Base-by-base conservation (phyloP, 2,113 vertebrate genomes). In the Protomyctophum bolini region DNA sequence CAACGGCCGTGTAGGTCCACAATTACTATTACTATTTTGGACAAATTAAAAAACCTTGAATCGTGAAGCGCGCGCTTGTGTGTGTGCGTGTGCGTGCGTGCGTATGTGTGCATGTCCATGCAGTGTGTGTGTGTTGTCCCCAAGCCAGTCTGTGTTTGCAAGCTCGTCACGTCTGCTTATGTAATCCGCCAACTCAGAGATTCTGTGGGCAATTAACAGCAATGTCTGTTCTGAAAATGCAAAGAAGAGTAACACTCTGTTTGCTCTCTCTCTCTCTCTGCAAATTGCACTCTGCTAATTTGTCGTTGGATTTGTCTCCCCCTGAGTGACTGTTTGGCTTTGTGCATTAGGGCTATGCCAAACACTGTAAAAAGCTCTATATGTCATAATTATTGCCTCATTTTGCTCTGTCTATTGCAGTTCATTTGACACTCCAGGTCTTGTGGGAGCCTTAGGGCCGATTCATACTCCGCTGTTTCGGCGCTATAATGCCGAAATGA, bases 141-240 rank as follows among this genome's bases (percentile, higher is more conserved):
- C 0, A 1, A 58, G n/a, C 11, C 52, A 52, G 55, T 69, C 71
- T 28, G 9, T 45, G 75, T 63, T 63, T 56, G 33, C 10, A 9
- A 50, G 57, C 61, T 29, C 70, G 8, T 62, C 33, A 41, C 33
- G 5, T 41, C 33, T 41, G 33, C 33, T 41, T 41, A 41, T 41
- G 33, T 41, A 41, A 41, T 64, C 28, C 63, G 46, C 75, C 52
- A 56, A 62, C 55, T 66, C 51, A 54, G 63, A 28, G 11, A 65
- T 29, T 12, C 70, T 50, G 49, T n/a, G 12, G 28, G 52, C 60
- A 82, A 82, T 85, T 83, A 79, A 76, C 80, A 78, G 68, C 49
- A 67, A 68, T 75, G 72, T 79, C 58, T 60, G 8, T 74, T 61
- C 58, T n/a, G 65, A 65, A 63, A 50, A 76, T 14, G 46, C 14